Evolutionary conservation across 2,113 vertebrate genomes (phyloP).

Genomic region (Chitala chitala): DNA sequence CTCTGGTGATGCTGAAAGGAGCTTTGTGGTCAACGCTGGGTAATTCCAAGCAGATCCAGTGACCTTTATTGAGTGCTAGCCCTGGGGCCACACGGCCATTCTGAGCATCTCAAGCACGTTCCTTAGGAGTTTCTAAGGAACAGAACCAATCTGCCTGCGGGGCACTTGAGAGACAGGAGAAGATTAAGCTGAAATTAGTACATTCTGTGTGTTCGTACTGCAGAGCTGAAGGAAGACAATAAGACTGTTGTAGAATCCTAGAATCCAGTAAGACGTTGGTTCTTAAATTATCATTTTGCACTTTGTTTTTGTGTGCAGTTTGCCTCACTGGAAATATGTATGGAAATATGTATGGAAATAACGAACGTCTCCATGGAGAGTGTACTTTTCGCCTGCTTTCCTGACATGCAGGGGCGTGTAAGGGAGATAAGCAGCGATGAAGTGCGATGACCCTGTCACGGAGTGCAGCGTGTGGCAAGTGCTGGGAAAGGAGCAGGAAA

Average conservation of each 20-base stretch:
- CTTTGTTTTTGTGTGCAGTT: no score
- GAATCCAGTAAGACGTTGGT: no score
- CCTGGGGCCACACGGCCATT: neutral
- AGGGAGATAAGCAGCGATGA: neutral
- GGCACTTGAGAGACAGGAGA: no score
- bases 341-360: no score
- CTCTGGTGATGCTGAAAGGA: neutral
- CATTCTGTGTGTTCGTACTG: no score
- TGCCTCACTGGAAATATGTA: no score
- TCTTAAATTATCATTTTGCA: no score
- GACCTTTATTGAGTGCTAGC: neutral
- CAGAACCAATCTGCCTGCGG: neutral
- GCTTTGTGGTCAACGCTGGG: constrained; percentile 18
- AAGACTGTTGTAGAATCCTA: no score
- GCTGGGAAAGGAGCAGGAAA: neutral
- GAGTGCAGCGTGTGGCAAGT: neutral
- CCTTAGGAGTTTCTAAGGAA: neutral
- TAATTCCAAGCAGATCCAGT: constrained; percentile 1
- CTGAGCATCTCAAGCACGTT: neutral
- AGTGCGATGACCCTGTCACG: neutral
- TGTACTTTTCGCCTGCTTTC: neutral
- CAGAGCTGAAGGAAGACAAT: no score
- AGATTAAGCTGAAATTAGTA: no score
- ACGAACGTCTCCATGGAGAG: neutral
- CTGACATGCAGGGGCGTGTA: no score